Base-by-base conservation (phyloP, 2,888 invertebrate species). In the Hemicrepidius hirtus region DNA sequence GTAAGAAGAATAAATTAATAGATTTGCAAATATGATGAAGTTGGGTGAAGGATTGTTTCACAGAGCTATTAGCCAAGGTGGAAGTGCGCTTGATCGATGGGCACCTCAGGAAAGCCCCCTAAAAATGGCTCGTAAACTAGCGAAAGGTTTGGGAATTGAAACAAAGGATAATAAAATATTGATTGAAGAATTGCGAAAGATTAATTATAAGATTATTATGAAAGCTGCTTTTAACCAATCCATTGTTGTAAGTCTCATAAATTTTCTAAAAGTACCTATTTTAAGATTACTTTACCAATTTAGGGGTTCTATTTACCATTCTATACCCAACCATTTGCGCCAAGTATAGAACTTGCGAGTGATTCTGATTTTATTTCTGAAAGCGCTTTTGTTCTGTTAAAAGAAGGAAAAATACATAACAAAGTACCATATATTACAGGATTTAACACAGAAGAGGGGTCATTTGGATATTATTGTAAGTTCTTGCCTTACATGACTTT, bases 391-490 rank as follows among this genome's bases (percentile, higher is more conserved):
- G 21, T 62, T 12, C 46, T 66, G 0, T 13, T 68, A 9, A 1
- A 44, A 24, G 28, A 40, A 0, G 73, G 73, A 10, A 20, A 55
- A 21, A 60, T 24, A n/a, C n/a, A n/a, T 20, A 18, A 37, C 5
- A 59, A 62, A 21, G 66, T 73, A 20, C 73, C 73, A 12, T 66
- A 62, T 5, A 65, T 73, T 13, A n/a, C 62, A 12, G 73, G 73
- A 16, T 60, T 55, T 20, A 66, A 65, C 18, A 57, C 73, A n/a
- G 73, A 73, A 28, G 73, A 73, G 69, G 73, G 73, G 12, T 68
- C 72, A 13, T 71, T 65, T 40, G 53, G 57, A 2, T 71, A 71
- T 40, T 41, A 46, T 13, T 71, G 71, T 62, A 67, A 50, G 55
- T 46, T 41, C 24, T 12, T n/a, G 28, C 9, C n/a, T n/a, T n/a